Percentiles rank a stretch among this genome's conserved stretches.
Conservation (phyloP, 2,113 vertebrate genomes). For the Campylorhamphus procurvoides region DNA sequence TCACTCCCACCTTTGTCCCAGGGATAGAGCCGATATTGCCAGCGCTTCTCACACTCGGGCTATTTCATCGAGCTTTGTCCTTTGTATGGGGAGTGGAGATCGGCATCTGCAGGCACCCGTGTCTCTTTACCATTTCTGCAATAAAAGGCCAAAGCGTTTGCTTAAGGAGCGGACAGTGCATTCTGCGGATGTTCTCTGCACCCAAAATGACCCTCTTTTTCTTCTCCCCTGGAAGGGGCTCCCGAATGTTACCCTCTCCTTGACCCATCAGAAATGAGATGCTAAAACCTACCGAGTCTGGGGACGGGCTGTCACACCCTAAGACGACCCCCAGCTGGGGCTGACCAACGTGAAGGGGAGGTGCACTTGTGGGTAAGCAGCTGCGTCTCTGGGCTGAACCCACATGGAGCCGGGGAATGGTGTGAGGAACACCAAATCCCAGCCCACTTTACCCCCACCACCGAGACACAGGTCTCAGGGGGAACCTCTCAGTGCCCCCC, state of each 20-base stretch:
- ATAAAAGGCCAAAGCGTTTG: constrained; percentile 54
- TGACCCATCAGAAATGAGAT: not conserved
- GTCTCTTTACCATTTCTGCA: constrained; percentile 60
- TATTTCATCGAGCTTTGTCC: constrained; percentile 58
- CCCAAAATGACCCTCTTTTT: constrained; percentile 32
- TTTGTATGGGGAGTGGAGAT: constrained; percentile 24
- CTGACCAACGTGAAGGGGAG: not conserved
- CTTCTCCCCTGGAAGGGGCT: not conserved
- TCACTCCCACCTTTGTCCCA: constrained; percentile 24
- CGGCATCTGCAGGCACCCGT: constrained; percentile 47
- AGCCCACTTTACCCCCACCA: rapidly evolving
- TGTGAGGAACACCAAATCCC: not conserved
- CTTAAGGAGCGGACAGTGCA: constrained; percentile 41
- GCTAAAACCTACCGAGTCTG: not conserved
- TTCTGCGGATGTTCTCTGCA: constrained; percentile 50
- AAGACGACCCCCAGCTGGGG: not conserved
- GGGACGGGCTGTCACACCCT: rapidly evolving
- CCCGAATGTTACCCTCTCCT: not conserved
- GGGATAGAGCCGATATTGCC: constrained; percentile 34
- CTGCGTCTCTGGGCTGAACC: not conserved
- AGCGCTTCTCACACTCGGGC: constrained; percentile 24
- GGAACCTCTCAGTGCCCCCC: too few species aligned
- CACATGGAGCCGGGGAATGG: rapidly evolving
- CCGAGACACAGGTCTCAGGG: rapidly evolving
- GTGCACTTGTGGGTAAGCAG: rapidly evolving